Base-by-base conservation (phyloP, 2,113 vertebrate genomes). In the Brachionichthys hirsutus region DNA sequence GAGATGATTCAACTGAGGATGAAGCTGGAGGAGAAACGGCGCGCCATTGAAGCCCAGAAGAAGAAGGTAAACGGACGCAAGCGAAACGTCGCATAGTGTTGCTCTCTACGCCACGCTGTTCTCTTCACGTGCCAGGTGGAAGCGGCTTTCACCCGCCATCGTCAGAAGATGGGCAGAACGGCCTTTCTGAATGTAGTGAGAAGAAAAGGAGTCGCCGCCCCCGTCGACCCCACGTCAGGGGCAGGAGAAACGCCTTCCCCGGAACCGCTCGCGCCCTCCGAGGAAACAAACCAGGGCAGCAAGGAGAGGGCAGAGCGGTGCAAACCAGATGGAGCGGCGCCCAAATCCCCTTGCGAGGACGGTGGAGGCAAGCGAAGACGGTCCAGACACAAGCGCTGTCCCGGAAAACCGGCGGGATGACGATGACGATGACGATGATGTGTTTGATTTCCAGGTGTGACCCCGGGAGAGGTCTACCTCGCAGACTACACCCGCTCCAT, bases 1-100 rank as follows among this genome's bases (percentile, higher is more conserved):
- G 97, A 99, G 83, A 95, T 99, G 94, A 94, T 98, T 3, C 97
- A 98, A 17, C 91, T 99, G 36, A 92, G 93, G 80, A 98, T 99
- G 97, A 96, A 96, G 62, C 90, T 98, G 10, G 97, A 98, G 81
- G 96, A 98, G 70, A 98, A 98, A 81, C 92, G 96, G 8, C 85
- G 95, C 77, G 97, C 97, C 4, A 99, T 98, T 17, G 97, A 98
- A 86, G 94, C 96, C 14, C 97, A 98, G 78, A 98, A 98, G 75
- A 97, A 96, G 84, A 98, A 97, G 83, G 88, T 88, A 67, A 62
- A 63, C 4, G 0, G 6, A 44, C 3, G 8, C 8, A 16, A 48
- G 4, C 20, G 6, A 6, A 13, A 13, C 2, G 22, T 34, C 2
- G 0, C 5, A 1, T 12, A 10, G 15, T 16, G 58, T 49, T 13